Base-by-base conservation (phyloP, 2,113 vertebrate genomes). In the Sclerurus mexicanus region DNA sequence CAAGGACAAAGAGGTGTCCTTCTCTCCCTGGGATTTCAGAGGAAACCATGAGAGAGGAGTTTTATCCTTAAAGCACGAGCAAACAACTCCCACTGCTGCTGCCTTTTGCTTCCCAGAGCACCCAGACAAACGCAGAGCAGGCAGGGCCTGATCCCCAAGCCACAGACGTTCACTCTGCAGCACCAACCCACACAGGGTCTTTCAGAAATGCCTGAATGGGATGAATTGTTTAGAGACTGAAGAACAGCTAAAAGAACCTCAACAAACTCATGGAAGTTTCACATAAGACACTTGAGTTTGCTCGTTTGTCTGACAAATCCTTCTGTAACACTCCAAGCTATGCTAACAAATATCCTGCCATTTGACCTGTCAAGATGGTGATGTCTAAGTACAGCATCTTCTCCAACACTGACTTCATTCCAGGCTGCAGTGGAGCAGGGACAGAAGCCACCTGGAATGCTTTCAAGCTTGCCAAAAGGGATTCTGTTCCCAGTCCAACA, bases 171-270 rank as follows among this genome's bases (percentile, higher is more conserved):
- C 5, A 17, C 30, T 23, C 52, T n/a, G 8, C 23, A 19, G 67
- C 58, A 84, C 42, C 53, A 59, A 3, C 50, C 40, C 0, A 0
- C 37, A 80, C 24, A 40, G 30, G 6, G 1, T 52, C 67, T 14
- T 46, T 63, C 68, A 84, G 87, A 66, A 81, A 64, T 3, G 7
- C 49, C 58, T 35, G 18, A 37, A 39, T 4, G 6, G 8, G 31
- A 24, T 14, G 33, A 85, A 20, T 4, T 60, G 39, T 12, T 28
- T 44, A 87, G 39, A 75, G 19, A 40, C 49, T 49, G 53, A 78
- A 72, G 15, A 85, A 58, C 12, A 60, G 40, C 21, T n/a, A 23
- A 59, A 67, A 72, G 49, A 39, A 14, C 1, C 39, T 87, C 42
- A 44, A 46, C 1, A 62, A 91, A 71, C 33, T 15, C 22, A 35